These are phyloP conservation scores for Formica selysi DNA, from an alignment of 1,140 invertebrate genomes.

Conservation along the genomic window DNA sequence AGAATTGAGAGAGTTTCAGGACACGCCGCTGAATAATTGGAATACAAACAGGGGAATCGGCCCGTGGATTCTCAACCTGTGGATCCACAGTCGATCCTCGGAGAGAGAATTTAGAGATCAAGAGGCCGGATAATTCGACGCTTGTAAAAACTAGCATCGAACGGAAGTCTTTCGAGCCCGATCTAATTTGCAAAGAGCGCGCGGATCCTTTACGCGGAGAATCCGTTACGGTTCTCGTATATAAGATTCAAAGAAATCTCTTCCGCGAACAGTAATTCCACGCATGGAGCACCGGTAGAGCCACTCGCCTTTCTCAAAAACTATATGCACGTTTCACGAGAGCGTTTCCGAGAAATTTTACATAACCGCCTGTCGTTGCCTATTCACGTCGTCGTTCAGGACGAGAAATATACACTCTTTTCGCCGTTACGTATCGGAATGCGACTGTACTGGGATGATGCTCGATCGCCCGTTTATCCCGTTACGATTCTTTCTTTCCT, in stretches of 20 bases:
- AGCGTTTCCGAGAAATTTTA: conserved; percentile 71
- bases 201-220: background rate
- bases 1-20: conserved; percentile 65
- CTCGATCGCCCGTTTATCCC: conserved; percentile 74
- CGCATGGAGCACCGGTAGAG: conserved; percentile 9
- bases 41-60: conserved; percentile 65
- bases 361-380: conserved; percentile 60
- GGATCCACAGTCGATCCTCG: conserved; percentile 5
- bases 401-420: conserved; percentile 46
- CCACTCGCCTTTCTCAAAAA: conserved; percentile 71
- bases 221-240: conserved; percentile 41
- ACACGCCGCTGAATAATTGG: conserved; percentile 71
- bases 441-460: conserved; percentile 59
- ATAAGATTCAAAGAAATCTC: conserved; percentile 52
- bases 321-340: conserved; percentile 75
- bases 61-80: conserved; percentile 63
- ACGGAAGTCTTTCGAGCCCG: background rate
- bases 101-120: background rate
- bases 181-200: conserved; percentile 41
- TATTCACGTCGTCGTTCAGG: conserved; percentile 47
- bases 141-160: conserved; percentile 14
- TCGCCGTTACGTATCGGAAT: conserved; percentile 76
- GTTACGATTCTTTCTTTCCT: conserved; percentile 78
- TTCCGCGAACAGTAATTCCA: conserved; percentile 62
- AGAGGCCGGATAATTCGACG: background rate